Evolutionary conservation across 2,888 invertebrate genomes (phyloP).

Genomic region (Azorinus chamasolen): DNA sequence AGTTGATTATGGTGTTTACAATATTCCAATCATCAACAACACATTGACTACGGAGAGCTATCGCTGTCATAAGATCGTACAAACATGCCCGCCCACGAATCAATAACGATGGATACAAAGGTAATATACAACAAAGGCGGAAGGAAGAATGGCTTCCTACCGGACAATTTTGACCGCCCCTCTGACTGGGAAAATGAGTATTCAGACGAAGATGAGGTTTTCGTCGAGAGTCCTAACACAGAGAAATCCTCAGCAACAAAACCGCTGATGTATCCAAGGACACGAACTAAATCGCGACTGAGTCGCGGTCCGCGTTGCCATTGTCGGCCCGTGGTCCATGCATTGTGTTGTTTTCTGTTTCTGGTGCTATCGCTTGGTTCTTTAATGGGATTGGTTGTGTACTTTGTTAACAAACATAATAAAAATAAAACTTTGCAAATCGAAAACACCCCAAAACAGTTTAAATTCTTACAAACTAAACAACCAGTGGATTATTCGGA

Average conservation of each 20-base stretch:
- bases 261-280: conserved; percentile 79
- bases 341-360: conserved; percentile 75
- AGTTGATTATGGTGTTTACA: too few relatives aligned
- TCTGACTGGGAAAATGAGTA: conserved; percentile 71
- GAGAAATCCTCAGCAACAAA: conserved; percentile 74
- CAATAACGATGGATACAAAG: conserved; percentile 45
- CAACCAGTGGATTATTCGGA: conserved; percentile 67
- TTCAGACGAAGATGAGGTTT: conserved; percentile 80
- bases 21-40: too few relatives aligned
- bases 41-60: too few relatives aligned
- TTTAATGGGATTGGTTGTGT: conserved; percentile 76
- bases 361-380: conserved; percentile 74
- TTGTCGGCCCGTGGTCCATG: conserved; percentile 73
- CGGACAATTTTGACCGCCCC: conserved; percentile 64
- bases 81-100: conserved; percentile 22
- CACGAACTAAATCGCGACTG: conserved; percentile 69
- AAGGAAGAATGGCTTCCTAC: conserved; percentile 66
- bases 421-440: conserved; percentile 12
- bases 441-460: neutral
- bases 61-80: too few relatives aligned
- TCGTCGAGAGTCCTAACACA: conserved; percentile 73
- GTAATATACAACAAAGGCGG: conserved; percentile 60
- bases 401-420: conserved; percentile 74
- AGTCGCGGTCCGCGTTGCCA: conserved; percentile 71
- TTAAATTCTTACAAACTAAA: conserved; percentile 18